Conservation (phyloP, 2,888 invertebrate genomes). For the Psylliodes chrysocephalus region DNA sequence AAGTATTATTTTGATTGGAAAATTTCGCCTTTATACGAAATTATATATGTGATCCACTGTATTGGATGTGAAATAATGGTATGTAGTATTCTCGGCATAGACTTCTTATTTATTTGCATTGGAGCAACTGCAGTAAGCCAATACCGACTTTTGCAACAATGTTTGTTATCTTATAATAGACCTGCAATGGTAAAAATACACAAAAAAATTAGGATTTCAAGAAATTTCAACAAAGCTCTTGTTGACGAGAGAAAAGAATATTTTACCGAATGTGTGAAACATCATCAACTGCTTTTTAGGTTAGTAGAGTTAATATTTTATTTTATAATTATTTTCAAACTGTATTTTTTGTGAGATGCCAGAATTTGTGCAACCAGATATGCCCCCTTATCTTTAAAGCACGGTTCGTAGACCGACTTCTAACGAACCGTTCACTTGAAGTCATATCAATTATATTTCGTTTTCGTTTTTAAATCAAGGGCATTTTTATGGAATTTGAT, state of each 20-base stretch:
- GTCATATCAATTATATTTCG: no score
- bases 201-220: background rate
- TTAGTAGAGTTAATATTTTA: no score
- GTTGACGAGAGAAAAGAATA: background rate
- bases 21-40: background rate
- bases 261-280: background rate
- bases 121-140: background rate
- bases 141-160: background rate
- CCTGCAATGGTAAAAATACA: background rate
- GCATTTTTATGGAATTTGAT: no score
- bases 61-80: background rate
- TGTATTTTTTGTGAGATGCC: no score
- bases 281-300: conserved; percentile 4
- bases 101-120: background rate
- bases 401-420: no score
- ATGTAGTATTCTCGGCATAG: background rate
- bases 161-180: background rate
- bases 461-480: no score
- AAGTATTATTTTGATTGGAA: conserved; percentile 5
- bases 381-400: no score
- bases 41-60: background rate
- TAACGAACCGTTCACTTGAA: no score
- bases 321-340: no score
- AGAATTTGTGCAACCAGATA: no score
- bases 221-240: background rate